Conservation (phyloP, 2,113 vertebrate species). For the Mustelus asterias region DNA sequence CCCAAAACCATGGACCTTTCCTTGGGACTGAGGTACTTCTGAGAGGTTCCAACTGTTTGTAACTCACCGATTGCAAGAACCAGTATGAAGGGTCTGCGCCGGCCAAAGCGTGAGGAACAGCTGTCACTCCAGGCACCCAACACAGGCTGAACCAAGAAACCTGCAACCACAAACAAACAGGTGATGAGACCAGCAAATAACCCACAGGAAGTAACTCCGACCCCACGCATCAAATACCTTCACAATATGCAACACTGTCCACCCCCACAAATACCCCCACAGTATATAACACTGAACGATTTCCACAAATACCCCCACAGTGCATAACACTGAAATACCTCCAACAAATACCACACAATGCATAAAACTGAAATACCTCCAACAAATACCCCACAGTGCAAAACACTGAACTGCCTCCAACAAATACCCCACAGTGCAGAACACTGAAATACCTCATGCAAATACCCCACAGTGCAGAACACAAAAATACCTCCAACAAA, state of each 20-base stretch:
- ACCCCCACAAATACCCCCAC: neutral
- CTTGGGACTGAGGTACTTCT: neutral
- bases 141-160: slow-evolving; percentile 90
- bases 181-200: neutral
- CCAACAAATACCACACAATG: too few relatives aligned
- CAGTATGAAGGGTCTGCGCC: slow-evolving; percentile 91
- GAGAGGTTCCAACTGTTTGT: neutral
- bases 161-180: slow-evolving; percentile 51
- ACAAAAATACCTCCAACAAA: too few relatives aligned
- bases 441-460: too few relatives aligned
- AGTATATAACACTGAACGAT: too few relatives aligned
- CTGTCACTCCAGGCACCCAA: slow-evolving; percentile 94
- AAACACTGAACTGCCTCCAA: too few relatives aligned
- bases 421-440: too few relatives aligned
- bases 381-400: too few relatives aligned
- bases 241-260: neutral
- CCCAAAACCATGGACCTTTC: neutral
- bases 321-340: too few relatives aligned
- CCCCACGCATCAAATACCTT: neutral
- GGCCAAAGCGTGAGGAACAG: slow-evolving; percentile 85
- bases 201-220: neutral
- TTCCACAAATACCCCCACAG: too few relatives aligned
- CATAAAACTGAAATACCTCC: too few relatives aligned
- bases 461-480: too few relatives aligned
- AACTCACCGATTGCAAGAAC: slow-evolving; percentile 81